Percentiles rank a stretch among this genome's conserved stretches.
phyloP scores from a whole-genome alignment of 1,140 invertebrate genomes.

The Drosophila pseudoananassae region DNA sequence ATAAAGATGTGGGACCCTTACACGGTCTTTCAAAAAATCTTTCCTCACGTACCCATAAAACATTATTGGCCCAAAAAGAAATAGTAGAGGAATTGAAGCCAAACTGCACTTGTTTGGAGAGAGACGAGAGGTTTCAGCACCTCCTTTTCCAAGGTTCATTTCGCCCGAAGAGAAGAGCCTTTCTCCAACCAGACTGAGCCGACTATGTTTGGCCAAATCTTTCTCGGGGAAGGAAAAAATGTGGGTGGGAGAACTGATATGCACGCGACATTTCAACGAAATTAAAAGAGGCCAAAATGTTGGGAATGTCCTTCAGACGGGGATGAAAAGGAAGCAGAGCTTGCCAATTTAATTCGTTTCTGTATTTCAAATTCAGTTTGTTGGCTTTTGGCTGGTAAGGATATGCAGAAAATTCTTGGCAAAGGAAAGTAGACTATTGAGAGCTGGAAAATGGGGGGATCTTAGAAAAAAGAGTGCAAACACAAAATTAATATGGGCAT shows the following conservation, averaged over 20 bases:
- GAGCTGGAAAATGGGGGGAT: not conserved
- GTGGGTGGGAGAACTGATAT: constrained; percentile 23
- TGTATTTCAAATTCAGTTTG: constrained; percentile 40
- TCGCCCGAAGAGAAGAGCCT: constrained; percentile 11
- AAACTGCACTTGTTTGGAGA: constrained; percentile 51
- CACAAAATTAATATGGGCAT: constrained; percentile 22
- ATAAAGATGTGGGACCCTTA: not conserved
- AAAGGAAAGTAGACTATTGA: constrained; percentile 5
- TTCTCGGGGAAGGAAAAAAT: constrained; percentile 6
- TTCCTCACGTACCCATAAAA: constrained; percentile 59
- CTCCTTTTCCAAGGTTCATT: not conserved
- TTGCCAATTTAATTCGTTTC: constrained; percentile 58
- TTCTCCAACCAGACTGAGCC: constrained; percentile 26
- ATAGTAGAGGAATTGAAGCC: constrained; percentile 18
- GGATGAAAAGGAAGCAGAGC: constrained; percentile 5
- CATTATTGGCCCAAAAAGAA: constrained; percentile 30
- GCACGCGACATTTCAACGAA: constrained; percentile 57
- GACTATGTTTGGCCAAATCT: constrained; percentile 46
- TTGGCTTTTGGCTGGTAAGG: constrained; percentile 43
- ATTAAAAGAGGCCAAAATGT: constrained; percentile 49
- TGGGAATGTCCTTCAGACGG: constrained; percentile 36
- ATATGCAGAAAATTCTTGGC: constrained; percentile 5
- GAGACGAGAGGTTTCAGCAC: constrained; percentile 20
- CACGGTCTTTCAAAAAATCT: constrained; percentile 13
- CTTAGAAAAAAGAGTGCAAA: not conserved